Conservation (phyloP, 2,888 invertebrate genomes). For the Andrena marginata region DNA sequence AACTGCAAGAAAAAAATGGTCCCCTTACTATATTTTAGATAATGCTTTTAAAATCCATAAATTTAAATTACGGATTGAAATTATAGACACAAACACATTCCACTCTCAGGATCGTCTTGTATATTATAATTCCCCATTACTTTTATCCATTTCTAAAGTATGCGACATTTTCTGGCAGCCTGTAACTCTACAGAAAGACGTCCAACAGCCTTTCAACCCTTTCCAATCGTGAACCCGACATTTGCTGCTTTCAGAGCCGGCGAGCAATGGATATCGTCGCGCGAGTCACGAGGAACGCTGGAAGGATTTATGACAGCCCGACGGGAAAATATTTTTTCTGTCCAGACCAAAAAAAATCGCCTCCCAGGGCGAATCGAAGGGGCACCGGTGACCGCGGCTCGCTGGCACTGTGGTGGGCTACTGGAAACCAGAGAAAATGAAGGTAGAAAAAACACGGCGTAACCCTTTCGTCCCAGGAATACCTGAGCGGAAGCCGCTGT, state of each 20-base stretch:
- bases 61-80: too few relatives aligned
- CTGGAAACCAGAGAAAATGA: constrained; percentile 78
- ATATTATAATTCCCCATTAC: too few relatives aligned
- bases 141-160: neutral
- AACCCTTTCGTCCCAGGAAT: constrained; percentile 59
- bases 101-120: too few relatives aligned
- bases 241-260: constrained; percentile 21
- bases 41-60: too few relatives aligned
- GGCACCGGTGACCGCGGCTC: constrained; percentile 68
- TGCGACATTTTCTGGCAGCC: neutral
- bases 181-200: neutral
- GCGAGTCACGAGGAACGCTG: constrained; percentile 26
- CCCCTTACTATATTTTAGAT: too few relatives aligned
- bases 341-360: constrained; percentile 52
- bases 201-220: constrained; percentile 21
- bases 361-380: constrained; percentile 72
- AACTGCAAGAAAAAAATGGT: too few relatives aligned
- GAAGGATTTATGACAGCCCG: constrained; percentile 58
- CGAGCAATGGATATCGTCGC: neutral
- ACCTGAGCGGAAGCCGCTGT: constrained; percentile 38
- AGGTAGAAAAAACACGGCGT: constrained; percentile 68
- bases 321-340: constrained; percentile 14
- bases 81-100: too few relatives aligned
- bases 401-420: constrained; percentile 71
- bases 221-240: constrained; percentile 25